Base-by-base conservation (phyloP, 2,888 invertebrate species). In the Tinea semifulvella region DNA sequence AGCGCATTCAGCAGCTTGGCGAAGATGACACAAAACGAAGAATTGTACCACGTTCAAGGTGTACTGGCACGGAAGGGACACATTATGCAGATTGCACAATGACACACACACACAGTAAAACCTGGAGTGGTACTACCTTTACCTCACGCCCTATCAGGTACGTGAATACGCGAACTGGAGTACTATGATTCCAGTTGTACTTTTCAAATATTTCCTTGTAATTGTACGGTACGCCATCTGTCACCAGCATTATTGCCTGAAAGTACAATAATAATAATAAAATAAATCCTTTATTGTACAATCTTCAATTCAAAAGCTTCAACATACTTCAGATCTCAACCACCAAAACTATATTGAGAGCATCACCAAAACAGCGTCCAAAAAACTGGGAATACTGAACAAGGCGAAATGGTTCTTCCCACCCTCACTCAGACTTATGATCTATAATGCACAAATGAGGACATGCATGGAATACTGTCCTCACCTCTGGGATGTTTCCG, bases 211-310 rank as follows among this genome's bases (percentile, higher is more conserved):
- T 88, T 59, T 96, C 92, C 64, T 94, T 91, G 74, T 90, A 96
- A 63, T 91, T 94, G 61, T 95, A 93, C 36, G 98, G 96, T 11
- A 98, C 96, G 17, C 98, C 98, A 70, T 99, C 99, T n/a, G 98
- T 98, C 55, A 99, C 89, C 54, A 99, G 79, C 98, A 99, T 98
- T 59, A 99, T 98, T 20, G 97, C 98, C 82, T 97, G 91, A 3
- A 61, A 60, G n/a, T n/a, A n/a, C n/a, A n/a, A n/a, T n/a, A n/a
- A n/a, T n/a, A n/a, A n/a, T n/a, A 17, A 46, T 8, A 28, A 48
- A 28, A 42, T 39, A 38, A 10, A 25, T 26, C 3, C 20, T 74
- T 94, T 20, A 8, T 19, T 3, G n/a, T 2, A 16, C 8, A 17
- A 19, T 17, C n/a, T n/a, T n/a, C n/a, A n/a, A n/a, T n/a, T n/a